Evolutionary conservation across 2,888 invertebrate genomes (phyloP).

Genomic region (Phalangium opilio): DNA sequence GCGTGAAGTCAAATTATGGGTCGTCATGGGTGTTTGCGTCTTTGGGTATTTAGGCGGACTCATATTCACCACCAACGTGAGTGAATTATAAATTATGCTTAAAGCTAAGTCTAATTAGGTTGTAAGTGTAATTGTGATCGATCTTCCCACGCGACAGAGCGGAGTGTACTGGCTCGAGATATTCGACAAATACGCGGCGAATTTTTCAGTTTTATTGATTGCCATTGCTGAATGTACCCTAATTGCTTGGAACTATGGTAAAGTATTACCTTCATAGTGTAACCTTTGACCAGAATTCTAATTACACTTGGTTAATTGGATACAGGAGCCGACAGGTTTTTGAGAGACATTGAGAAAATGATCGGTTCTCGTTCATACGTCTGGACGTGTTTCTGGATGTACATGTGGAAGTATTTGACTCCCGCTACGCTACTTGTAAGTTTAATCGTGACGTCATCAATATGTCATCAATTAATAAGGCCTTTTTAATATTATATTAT

Average conservation of each 20-base stretch:
- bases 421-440: conserved; percentile 55
- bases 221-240: conserved; percentile 42
- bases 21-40: conserved; percentile 28
- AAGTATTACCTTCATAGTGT: conserved; percentile 12
- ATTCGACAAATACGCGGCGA: conserved; percentile 37
- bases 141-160: conserved; percentile 12
- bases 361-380: conserved; percentile 40
- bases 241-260: conserved; percentile 38
- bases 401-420: conserved; percentile 60
- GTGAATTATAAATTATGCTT: conserved; percentile 6
- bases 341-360: conserved; percentile 34
- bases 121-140: too few species aligned
- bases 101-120: too few species aligned
- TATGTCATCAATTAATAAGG: too few species aligned
- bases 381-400: conserved; percentile 50
- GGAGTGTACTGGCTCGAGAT: conserved; percentile 36
- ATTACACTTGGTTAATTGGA: too few species aligned
- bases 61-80: conserved; percentile 27
- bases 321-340: conserved; percentile 29
- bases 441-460: too few species aligned
- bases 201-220: conserved; percentile 37
- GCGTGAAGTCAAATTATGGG: conserved; percentile 27
- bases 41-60: conserved; percentile 31
- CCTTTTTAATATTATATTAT: conserved; percentile 18
- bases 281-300: not conserved